Conservation (phyloP, 2,113 vertebrate species). For the Megaleporinus macrocephalus region DNA sequence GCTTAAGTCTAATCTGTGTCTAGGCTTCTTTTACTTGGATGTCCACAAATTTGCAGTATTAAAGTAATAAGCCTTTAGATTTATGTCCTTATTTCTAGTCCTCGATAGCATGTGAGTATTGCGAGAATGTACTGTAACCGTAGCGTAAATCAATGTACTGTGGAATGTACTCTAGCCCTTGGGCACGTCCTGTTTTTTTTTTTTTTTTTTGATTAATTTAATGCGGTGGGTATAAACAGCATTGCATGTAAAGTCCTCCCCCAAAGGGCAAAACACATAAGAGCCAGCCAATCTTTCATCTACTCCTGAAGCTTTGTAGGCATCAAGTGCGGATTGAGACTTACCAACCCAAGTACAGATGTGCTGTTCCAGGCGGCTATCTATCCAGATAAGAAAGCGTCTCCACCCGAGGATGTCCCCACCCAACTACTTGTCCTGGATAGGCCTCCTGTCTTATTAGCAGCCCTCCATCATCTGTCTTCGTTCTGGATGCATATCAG, state of each 20-base stretch:
- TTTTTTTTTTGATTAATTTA: neutral
- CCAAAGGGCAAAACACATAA: neutral
- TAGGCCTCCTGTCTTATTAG: conserved; percentile 16
- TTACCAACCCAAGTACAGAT: neutral
- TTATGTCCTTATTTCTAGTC: no score
- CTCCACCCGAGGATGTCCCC: conserved; percentile 42
- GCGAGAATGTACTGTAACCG: neutral
- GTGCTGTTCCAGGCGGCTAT: conserved; percentile 19
- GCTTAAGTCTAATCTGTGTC: neutral
- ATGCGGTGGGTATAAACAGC: neutral
- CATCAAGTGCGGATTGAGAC: neutral
- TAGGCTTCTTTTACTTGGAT: neutral
- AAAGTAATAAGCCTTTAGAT: neutral
- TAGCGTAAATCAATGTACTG: neutral
- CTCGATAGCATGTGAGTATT: no score
- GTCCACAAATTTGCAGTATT: neutral
- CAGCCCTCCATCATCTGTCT: neutral
- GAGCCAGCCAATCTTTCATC: neutral
- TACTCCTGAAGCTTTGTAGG: neutral
- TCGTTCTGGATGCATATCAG: conserved; percentile 18
- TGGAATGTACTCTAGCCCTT: neutral
- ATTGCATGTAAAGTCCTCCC: neutral
- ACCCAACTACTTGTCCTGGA: conserved; percentile 29
- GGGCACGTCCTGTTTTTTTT: neutral
- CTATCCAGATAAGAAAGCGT: conserved; percentile 33